Percentiles rank a stretch among this genome's conserved stretches.
These are phyloP conservation scores for Mustela nigripes DNA, from an alignment of 2,113 vertebrate genomes.

Conservation along the genomic window DNA sequence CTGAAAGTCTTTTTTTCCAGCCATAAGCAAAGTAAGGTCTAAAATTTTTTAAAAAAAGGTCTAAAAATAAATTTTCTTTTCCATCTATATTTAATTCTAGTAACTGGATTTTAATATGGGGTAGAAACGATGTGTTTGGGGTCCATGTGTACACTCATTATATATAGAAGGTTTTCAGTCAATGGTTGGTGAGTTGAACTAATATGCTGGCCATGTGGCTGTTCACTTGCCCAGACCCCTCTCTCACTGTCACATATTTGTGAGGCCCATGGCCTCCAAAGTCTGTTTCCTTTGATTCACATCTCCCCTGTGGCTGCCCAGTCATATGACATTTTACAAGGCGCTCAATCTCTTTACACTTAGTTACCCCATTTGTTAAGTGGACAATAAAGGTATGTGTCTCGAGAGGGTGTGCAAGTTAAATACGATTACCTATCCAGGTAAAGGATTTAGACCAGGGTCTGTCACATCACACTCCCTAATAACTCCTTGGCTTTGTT, in stretches of 20 bases:
- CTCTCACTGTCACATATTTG: not conserved
- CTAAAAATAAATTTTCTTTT: conserved; percentile 60
- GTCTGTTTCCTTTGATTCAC: not conserved
- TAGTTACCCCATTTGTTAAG: not conserved
- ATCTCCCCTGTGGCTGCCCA: not conserved
- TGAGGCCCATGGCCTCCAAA: not conserved
- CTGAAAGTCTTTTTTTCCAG: conserved; percentile 27
- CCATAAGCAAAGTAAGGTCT: not conserved
- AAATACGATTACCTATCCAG: not conserved
- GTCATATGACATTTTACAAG: not conserved
- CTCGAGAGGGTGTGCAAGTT: not conserved
- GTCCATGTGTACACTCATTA: not conserved
- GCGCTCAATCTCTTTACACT: not conserved
- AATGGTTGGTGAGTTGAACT: not conserved
- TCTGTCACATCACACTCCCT: not conserved
- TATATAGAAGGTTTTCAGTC: not conserved
- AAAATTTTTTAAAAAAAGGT: not conserved
- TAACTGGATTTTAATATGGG: conserved; percentile 17
- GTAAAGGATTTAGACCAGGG: not conserved
- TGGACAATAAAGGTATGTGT: not conserved
- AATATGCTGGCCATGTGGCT: not conserved
- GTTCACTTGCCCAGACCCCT: not conserved
- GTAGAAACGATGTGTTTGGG: not conserved
- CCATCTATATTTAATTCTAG: not conserved
- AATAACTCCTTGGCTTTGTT: not conserved